A percentile compares a stretch with the other conserved stretches of the same genome.
phyloP scores from a whole-genome alignment of 2,888 invertebrate genomes.

The Dryobota labecula region DNA sequence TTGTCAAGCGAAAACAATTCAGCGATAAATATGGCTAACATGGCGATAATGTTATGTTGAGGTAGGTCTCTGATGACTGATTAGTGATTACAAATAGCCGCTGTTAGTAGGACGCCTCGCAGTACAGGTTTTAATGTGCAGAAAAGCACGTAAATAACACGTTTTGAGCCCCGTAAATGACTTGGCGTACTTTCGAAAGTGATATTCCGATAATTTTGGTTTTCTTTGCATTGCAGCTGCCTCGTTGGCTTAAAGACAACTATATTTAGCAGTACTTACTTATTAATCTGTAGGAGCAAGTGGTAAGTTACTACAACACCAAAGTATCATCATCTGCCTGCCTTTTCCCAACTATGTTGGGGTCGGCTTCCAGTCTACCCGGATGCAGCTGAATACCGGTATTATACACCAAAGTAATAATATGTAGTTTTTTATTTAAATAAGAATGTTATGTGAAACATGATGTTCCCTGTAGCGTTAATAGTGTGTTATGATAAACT shows the following conservation, averaged over 20 bases:
- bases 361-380: background rate
- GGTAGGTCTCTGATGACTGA: conserved; percentile 42
- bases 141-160: conserved; percentile 10
- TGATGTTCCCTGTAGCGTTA: conserved; percentile 2
- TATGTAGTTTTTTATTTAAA: background rate
- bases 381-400: background rate
- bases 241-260: background rate
- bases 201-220: background rate
- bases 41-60: conserved; percentile 32
- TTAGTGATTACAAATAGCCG: conserved; percentile 4
- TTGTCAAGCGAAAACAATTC: conserved; percentile 42
- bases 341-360: background rate
- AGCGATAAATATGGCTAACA: conserved; percentile 47
- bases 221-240: conserved; percentile 3
- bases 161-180: background rate
- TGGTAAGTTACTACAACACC: background rate
- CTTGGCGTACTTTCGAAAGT: conserved; percentile 3
- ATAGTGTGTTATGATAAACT: conserved; percentile 11
- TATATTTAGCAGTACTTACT: background rate
- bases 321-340: background rate
- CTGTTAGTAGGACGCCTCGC: background rate
- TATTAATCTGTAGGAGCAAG: background rate
- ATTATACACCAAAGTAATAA: background rate
- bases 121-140: conserved; percentile 8
- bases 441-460: background rate